Evolutionary conservation across 2,888 invertebrate species (phyloP).

Genomic region (Sabellastarte sp.): DNA sequence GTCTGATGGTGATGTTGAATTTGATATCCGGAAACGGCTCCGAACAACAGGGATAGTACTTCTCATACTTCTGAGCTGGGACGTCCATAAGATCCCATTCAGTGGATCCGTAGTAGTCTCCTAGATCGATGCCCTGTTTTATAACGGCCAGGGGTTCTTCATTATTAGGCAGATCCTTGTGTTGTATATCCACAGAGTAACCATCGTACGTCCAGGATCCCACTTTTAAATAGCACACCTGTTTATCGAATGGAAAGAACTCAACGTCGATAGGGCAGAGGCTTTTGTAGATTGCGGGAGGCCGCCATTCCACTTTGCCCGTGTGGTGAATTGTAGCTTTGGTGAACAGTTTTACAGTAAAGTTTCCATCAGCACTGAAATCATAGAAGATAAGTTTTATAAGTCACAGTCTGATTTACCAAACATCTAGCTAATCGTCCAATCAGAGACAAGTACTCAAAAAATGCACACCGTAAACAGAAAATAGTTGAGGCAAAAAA

Average conservation of each 20-base stretch:
- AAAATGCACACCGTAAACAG: too few relatives aligned
- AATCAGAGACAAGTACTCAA: too few relatives aligned
- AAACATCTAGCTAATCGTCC: too few relatives aligned
- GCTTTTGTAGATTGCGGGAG: constrained; percentile 97
- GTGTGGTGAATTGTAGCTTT: constrained; percentile 33
- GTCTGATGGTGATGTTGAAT: constrained; percentile 57
- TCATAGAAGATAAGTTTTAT: too few relatives aligned
- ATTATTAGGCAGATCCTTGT: constrained; percentile 22
- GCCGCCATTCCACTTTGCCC: constrained; percentile 64
- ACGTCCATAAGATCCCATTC: constrained; percentile 66
- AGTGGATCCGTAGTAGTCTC: constrained; percentile 55
- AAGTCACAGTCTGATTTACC: too few relatives aligned
- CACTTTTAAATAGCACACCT: constrained; percentile 94
- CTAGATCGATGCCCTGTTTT: constrained; percentile 54
- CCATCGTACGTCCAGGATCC: constrained; percentile 73
- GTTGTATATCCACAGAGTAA: constrained; percentile 37
- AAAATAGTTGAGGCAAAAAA: too few relatives aligned
- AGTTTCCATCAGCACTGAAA: constrained; percentile 38
- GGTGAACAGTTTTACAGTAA: constrained; percentile 36
- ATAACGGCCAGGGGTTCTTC: constrained; percentile 29
- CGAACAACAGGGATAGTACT: constrained; percentile 64
- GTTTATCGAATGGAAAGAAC: constrained; percentile 67
- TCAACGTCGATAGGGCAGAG: constrained; percentile 62
- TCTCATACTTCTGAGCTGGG: constrained; percentile 59
- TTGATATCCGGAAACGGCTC: constrained; percentile 61